phyloP scores from a whole-genome alignment of 1,140 invertebrate species.

The Orussus abietinus region DNA sequence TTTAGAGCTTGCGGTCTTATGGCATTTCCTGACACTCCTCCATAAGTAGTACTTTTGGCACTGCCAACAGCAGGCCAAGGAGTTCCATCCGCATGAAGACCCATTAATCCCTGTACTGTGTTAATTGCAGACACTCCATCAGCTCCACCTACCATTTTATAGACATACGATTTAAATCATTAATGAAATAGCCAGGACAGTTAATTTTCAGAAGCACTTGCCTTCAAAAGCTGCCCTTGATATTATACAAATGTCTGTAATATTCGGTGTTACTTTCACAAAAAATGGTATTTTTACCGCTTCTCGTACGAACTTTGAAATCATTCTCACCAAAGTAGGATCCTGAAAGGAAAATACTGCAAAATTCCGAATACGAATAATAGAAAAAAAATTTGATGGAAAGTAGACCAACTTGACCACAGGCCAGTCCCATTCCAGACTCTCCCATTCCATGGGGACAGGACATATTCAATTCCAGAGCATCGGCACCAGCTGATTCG shows the following conservation, averaged over 20 bases:
- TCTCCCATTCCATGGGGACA: slow-evolving; percentile 99
- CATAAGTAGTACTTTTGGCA: slow-evolving; percentile 86
- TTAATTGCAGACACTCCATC: slow-evolving; percentile 96
- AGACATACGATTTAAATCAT: slow-evolving; percentile 6
- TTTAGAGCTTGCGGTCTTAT: slow-evolving; percentile 88
- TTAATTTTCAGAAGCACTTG: slow-evolving; percentile 28
- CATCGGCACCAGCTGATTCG: slow-evolving; percentile 86
- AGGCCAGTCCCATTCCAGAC: slow-evolving; percentile 95
- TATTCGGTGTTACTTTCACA: slow-evolving; percentile 96
- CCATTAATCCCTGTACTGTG: slow-evolving; percentile 93
- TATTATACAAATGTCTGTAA: slow-evolving; percentile 88
- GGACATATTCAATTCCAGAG: slow-evolving; percentile 92
- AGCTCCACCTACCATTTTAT: slow-evolving; percentile 66
- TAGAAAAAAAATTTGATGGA: slow-evolving; percentile 1
- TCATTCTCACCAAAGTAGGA: slow-evolving; percentile 80
- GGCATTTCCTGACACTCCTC: slow-evolving; percentile 94
- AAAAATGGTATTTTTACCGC: slow-evolving; percentile 95
- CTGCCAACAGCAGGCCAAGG: slow-evolving; percentile 90
- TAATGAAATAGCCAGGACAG: not conserved
- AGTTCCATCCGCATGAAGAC: slow-evolving; percentile 69
- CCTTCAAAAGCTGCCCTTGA: slow-evolving; percentile 88
- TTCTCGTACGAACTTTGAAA: slow-evolving; percentile 83
- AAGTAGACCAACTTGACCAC: slow-evolving; percentile 74
- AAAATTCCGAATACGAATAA: slow-evolving; percentile 3
- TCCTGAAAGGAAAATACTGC: slow-evolving; percentile 57